These are phyloP conservation scores for Poecilia picta DNA, from an alignment of 2,797 vertebrate species.

Conservation along the genomic window DNA sequence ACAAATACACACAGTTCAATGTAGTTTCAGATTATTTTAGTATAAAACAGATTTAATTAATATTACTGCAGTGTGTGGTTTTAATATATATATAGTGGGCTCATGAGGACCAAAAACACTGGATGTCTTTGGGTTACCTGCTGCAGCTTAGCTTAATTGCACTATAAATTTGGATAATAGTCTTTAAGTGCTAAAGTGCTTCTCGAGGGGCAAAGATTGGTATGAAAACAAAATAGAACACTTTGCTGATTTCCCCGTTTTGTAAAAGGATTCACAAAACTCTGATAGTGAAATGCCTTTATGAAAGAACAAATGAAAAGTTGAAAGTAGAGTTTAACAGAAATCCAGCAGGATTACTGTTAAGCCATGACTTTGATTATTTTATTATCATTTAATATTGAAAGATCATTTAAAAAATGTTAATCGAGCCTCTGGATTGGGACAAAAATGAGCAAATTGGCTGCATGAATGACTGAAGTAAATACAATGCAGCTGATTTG, in stretches of 20 bases:
- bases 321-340: not conserved
- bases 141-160: not conserved
- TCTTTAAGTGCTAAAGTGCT: not conserved
- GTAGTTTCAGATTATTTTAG: slow-evolving; percentile 10
- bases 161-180: not conserved
- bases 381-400: not conserved
- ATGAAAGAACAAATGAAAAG: not conserved
- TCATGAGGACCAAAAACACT: slow-evolving; percentile 20
- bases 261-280: not conserved
- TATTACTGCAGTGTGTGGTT: not conserved
- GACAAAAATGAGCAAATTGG: not conserved
- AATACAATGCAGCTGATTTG: not conserved
- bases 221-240: not conserved
- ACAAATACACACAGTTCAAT: not conserved
- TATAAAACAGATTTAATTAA: slow-evolving; percentile 7
- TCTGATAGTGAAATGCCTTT: not conserved
- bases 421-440: not conserved
- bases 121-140: not conserved
- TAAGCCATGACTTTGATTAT: not conserved
- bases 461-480: not conserved
- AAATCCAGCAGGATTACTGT: not conserved
- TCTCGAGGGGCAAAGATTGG: not conserved
- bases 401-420: not conserved
- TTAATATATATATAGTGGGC: slow-evolving; percentile 8
- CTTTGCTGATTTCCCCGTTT: not conserved